Evolutionary conservation across 37 sponge, comb jelly and placozoan species (phyloP).

Genomic region (Trichoplax adhaerens): DNA sequence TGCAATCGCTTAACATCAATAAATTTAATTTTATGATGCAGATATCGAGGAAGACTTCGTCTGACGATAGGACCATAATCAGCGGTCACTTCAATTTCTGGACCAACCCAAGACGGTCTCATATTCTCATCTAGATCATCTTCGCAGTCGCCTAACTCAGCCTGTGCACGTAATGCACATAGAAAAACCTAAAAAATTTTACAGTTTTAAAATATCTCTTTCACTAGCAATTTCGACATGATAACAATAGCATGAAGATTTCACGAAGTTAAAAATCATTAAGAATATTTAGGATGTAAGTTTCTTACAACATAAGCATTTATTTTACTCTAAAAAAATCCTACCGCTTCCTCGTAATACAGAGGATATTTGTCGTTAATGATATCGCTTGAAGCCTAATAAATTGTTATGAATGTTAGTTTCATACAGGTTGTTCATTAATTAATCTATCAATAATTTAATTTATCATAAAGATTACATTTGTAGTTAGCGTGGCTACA

Average conservation of each 20-base stretch:
- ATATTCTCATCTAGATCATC: conserved; percentile 6
- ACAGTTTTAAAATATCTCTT: too few relatives aligned
- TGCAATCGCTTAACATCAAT: conserved; percentile 65
- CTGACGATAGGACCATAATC: conserved; percentile 45
- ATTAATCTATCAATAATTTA: not conserved
- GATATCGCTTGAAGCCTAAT: conserved; percentile 70
- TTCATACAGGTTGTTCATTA: not conserved
- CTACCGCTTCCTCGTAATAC: conserved; percentile 45
- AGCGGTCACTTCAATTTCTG: not conserved
- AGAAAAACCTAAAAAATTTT: conserved; percentile 23
- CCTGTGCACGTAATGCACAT: conserved; percentile 72
- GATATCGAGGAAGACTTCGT: conserved; percentile 59
- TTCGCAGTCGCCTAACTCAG: conserved; percentile 37
- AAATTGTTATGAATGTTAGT: not conserved
- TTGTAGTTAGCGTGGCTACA: not conserved
- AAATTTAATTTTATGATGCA: conserved; percentile 41
- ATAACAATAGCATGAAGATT: not conserved
- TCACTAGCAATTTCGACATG: too few relatives aligned
- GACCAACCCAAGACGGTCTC: not conserved
- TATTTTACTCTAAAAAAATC: not conserved
- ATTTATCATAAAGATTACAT: not conserved
- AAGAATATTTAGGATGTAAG: not conserved
- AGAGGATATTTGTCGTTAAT: conserved; percentile 73
- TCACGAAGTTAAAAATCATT: not conserved
- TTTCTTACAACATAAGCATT: not conserved